Base-by-base conservation (phyloP, 2,113 vertebrate species). In the Charadrius vociferus region DNA sequence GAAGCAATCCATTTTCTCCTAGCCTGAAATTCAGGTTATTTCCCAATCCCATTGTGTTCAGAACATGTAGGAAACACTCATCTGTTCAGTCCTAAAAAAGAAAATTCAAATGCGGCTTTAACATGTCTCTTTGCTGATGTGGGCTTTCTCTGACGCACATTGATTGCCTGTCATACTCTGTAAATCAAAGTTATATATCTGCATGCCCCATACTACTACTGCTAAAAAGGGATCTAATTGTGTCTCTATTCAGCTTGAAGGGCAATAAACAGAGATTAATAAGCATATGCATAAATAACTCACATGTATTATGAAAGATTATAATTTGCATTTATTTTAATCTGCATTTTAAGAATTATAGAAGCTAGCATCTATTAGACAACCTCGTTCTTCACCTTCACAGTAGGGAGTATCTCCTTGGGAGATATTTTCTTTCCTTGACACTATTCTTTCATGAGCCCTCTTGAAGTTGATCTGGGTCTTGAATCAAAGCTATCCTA, bases 171-270 rank as follows among this genome's bases (percentile, higher is more conserved):
- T 95, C 86, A 89, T 32, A 83, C 12, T 70, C 61, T 55, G 92
- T 97, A 96, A 96, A 96, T 94, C 66, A 97, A 78, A 97, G 88
- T 63, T 75, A 36, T 37, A 36, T 77, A 70, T 79, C 61, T 95
- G 56, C 95, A 47, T 75, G 37, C 58, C 77, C 47, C 20, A 27
- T 50, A 77, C 70, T 65, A 29, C 52, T 62, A 14, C 39, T 90
- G 61, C 72, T 92, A 72, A 74, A 88, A 80, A 85, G 61, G 39
- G 53, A 81, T 82, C 63, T 94, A 89, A 95, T 94, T 94, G 68
- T 92, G 92, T 77, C 81, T 88, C 65, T 65, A 13, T 59, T 90
- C 58, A 91, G 29, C 58, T 94, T 86, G 81, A 66, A 93, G 74
- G 62, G 63, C 66, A 91, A 52, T 70, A 93, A 91, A 81, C 58